These are phyloP conservation scores for Peromyscus leucopus DNA, from an alignment of 2,113 vertebrate species.

Conservation along the genomic window DNA sequence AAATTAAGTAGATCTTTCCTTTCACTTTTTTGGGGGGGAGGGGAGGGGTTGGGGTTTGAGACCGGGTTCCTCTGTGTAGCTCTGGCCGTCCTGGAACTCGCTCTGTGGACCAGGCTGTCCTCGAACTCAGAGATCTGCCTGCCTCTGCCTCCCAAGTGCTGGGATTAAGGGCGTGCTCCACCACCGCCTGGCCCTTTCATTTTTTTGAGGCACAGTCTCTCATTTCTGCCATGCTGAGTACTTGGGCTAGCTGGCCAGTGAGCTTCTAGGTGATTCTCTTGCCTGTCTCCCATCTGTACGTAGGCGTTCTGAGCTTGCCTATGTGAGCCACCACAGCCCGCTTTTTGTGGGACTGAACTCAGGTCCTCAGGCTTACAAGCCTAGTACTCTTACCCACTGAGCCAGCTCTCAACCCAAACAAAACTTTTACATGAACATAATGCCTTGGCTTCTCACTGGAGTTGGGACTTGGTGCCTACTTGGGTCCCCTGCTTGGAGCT, in stretches of 20 bases:
- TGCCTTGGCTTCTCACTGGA: background rate
- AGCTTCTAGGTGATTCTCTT: background rate
- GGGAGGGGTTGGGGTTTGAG: background rate
- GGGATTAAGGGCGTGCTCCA: background rate
- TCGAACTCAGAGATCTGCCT: background rate
- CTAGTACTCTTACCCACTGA: background rate
- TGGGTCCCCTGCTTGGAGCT: background rate
- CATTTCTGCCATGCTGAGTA: background rate
- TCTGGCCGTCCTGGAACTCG: background rate
- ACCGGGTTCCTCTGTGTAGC: background rate
- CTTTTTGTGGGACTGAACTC: background rate
- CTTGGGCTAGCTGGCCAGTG: background rate
- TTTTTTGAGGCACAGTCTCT: background rate
- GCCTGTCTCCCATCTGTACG: background rate
- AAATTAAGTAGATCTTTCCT: slow-evolving; percentile 19
- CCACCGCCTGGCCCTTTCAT: background rate
- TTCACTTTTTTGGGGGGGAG: background rate
- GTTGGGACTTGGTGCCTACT: background rate
- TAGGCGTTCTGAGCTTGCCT: background rate
- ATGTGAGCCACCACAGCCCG: no score
- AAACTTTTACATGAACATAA: background rate
- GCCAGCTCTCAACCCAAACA: background rate
- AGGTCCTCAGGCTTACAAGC: no score
- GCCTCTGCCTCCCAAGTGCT: background rate
- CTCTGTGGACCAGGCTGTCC: background rate